A percentile compares a stretch with the other conserved stretches of the same genome.
Conservation (phyloP, 2,113 vertebrate genomes). For the Syngnathoides biaculeatus region DNA sequence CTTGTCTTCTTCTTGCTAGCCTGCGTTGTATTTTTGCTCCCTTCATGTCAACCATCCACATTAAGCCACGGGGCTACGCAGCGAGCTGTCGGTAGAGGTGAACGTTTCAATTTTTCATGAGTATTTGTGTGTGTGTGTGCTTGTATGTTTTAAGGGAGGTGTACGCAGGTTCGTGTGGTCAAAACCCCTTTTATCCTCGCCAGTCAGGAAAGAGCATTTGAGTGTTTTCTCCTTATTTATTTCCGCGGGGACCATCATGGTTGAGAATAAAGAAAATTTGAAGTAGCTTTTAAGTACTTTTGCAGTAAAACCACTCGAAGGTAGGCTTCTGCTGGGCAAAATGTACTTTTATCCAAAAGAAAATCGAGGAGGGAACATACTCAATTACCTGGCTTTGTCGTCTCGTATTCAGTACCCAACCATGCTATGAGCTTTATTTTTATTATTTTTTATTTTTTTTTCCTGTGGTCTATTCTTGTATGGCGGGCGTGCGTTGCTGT, state of each 20-base stretch:
- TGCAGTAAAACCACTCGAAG: constrained; percentile 68
- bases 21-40: constrained; percentile 36
- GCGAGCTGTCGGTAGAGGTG: constrained; percentile 23
- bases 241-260: constrained; percentile 66
- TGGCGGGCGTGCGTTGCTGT: constrained; percentile 55
- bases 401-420: constrained; percentile 54
- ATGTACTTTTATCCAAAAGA: constrained; percentile 46
- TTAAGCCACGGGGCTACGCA: constrained; percentile 44
- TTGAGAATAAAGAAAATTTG: constrained; percentile 61
- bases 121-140: constrained; percentile 13
- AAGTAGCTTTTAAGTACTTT: constrained; percentile 77
- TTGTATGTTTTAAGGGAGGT: constrained; percentile 4
- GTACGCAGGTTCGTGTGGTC: constrained; percentile 28
- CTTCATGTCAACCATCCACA: constrained; percentile 42
- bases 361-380: constrained; percentile 68
- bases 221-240: constrained; percentile 63
- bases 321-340: constrained; percentile 62
- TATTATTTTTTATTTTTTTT: neutral
- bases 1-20: constrained; percentile 27
- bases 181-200: constrained; percentile 68
- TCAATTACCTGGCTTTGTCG: constrained; percentile 63
- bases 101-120: constrained; percentile 66
- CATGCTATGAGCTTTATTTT: constrained; percentile 28
- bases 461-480: constrained; percentile 62
- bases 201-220: constrained; percentile 54